Evolutionary conservation across 2,797 vertebrate genomes (phyloP).

Genomic region (Falco rusticolus): DNA sequence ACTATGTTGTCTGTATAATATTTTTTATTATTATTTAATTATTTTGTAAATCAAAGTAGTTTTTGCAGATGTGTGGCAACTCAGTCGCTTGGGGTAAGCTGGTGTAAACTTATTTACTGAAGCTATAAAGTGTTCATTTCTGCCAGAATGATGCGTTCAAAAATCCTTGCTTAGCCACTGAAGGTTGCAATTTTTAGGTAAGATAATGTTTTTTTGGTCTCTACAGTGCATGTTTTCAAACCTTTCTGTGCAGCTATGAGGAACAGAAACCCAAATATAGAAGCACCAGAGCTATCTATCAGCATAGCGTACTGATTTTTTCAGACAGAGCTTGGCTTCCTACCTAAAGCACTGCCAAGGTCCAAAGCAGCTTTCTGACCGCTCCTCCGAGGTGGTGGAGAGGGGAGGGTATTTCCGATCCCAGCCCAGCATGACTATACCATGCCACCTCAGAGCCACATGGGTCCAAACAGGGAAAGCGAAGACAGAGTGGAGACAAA

Average conservation of each 20-base stretch:
- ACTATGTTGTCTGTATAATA: neutral
- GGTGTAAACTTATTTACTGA: neutral
- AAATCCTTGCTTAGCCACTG: neutral
- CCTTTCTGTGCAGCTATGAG: neutral
- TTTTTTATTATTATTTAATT: neutral
- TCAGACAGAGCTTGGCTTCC: neutral
- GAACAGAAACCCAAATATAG: conserved; percentile 13
- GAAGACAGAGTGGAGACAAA: neutral
- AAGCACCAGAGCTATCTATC: neutral
- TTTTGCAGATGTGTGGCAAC: neutral
- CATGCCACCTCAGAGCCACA: neutral
- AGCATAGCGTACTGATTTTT: neutral
- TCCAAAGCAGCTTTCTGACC: neutral
- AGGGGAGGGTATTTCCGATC: neutral
- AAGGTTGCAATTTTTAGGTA: neutral
- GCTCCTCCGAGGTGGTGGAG: neutral
- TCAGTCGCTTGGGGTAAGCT: neutral
- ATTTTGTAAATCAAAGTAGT: neutral
- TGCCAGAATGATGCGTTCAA: neutral
- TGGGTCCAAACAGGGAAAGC: neutral
- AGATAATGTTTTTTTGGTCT: neutral
- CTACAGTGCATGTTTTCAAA: neutral
- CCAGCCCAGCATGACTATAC: neutral
- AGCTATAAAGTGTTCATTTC: neutral
- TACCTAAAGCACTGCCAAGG: neutral